Percentiles rank a stretch among this genome's conserved stretches.
phyloP scores from a whole-genome alignment of 1,140 invertebrate species.

The Sinella curviseta region DNA sequence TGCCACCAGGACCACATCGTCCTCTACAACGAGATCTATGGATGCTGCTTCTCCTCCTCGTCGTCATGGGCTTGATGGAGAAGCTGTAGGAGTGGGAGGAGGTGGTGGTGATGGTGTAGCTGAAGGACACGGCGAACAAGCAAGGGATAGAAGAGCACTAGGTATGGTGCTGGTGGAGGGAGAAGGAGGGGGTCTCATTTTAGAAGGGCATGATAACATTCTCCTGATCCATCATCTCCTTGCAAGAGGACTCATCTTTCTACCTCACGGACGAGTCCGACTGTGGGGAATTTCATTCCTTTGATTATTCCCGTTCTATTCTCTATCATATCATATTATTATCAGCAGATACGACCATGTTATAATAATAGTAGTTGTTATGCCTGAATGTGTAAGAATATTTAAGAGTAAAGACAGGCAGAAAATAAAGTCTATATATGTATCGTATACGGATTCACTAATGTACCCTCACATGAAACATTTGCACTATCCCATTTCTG shows the following conservation, averaged over 20 bases:
- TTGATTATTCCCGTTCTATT: background rate
- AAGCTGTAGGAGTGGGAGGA: background rate
- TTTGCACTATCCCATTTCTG: no score
- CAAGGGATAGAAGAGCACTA: background rate
- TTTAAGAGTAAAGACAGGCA: no score
- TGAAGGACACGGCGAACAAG: background rate
- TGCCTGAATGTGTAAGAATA: no score
- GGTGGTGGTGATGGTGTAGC: background rate
- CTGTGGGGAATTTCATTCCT: slow-evolving; percentile 13
- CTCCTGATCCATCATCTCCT: background rate
- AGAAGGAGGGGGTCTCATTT: slow-evolving; percentile 7
- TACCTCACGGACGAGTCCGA: slow-evolving; percentile 20
- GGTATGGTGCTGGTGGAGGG: background rate
- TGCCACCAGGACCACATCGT: background rate
- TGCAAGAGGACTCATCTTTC: slow-evolving; percentile 3
- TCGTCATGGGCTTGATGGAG: background rate
- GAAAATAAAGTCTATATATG: no score
- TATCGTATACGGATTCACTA: no score
- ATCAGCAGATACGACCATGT: no score
- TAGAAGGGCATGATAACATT: background rate
- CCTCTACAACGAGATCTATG: background rate
- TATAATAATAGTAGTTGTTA: no score
- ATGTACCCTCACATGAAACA: no score
- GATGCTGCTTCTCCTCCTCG: background rate
- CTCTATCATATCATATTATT: no score